These are phyloP conservation scores for Cephalopterus ornatus DNA, from an alignment of 2,113 vertebrate genomes.

Conservation along the genomic window DNA sequence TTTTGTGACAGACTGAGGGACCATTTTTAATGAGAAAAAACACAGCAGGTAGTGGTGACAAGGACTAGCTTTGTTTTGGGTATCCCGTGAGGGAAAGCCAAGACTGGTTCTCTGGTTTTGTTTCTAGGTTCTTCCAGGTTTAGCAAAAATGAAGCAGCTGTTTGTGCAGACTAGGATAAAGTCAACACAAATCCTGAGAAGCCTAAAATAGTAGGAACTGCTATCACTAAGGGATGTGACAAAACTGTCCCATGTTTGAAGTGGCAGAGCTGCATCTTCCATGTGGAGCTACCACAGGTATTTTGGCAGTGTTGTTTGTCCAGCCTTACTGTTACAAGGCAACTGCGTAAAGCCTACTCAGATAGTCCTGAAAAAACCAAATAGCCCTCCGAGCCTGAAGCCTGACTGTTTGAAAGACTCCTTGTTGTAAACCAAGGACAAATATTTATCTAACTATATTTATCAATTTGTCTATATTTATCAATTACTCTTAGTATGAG, in stretches of 20 bases:
- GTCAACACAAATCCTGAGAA: background rate
- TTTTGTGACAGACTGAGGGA: background rate
- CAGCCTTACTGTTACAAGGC: fast-evolving
- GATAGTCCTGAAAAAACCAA: background rate
- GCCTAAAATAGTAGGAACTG: background rate
- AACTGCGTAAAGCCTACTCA: background rate
- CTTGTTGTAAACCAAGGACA: background rate
- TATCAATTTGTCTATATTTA: fast-evolving
- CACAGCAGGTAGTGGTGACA: fast-evolving
- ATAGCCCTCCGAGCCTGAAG: background rate
- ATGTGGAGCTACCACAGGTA: fast-evolving
- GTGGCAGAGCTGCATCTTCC: background rate
- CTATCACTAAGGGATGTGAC: background rate
- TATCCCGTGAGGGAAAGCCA: background rate
- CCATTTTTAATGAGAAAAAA: background rate
- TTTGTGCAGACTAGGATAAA: background rate
- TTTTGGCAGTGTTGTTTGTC: background rate
- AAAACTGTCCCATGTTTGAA: background rate
- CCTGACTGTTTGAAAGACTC: background rate
- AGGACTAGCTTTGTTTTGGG: background rate
- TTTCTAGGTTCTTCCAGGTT: background rate
- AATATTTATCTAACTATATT: fast-evolving
- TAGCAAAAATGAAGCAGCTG: background rate
- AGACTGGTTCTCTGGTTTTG: background rate
- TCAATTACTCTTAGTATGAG: fast-evolving